Evolutionary conservation across 1,140 invertebrate genomes (phyloP), one percentile per base, ranked within the genome.

Genomic region (Drosophila ohnishii): DNA sequence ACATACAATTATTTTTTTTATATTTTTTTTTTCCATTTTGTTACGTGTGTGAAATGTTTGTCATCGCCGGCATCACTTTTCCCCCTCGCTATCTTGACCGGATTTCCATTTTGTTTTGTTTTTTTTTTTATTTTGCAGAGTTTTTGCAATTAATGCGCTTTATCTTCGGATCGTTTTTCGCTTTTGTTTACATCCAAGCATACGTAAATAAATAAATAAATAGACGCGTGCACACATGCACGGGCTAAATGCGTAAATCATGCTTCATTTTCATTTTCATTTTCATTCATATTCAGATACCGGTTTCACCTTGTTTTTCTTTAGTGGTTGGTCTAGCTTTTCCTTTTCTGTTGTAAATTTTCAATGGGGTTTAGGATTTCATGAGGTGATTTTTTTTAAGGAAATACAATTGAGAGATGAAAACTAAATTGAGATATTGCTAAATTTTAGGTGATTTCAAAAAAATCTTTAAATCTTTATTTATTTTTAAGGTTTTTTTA

Each of bases 201-300:
- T 88, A 83, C 61, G 76, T 80, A 76, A 82, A 87, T 80, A 77
- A 79, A 87, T 80, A 76, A 82, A 87, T 77, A 77, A 77, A 87
- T 77, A 80, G 71, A 65, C 44, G 58, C 35, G 25, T 47, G 75
- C 55, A 62, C 35, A 59, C 32, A 58, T 56, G 34, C 58, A 48
- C 16, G 42, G 19, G 25, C 37, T 53, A 34, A 42, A 74, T 51
- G 60, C 71, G 60, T 74, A 65, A 32, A 32, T 65, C 50, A 44
- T 58, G 51, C 48, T 44, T 67, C 32, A 60, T 66, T 69, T 82
- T 62, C 44, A 71, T 82, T 70, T 42, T 66, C 40, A 55, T 75
- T 70, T 78, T 56, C 44, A 71, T 84, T 72, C 60, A 79, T 51
- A 51, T 13, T 60, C 48, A 47, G 39, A 53, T 45, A 57, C 47